A percentile compares a stretch with the other conserved stretches of the same genome.
These are phyloP conservation scores for Carcharodon carcharias DNA, from an alignment of 2,797 vertebrate species.

Conservation along the genomic window DNA sequence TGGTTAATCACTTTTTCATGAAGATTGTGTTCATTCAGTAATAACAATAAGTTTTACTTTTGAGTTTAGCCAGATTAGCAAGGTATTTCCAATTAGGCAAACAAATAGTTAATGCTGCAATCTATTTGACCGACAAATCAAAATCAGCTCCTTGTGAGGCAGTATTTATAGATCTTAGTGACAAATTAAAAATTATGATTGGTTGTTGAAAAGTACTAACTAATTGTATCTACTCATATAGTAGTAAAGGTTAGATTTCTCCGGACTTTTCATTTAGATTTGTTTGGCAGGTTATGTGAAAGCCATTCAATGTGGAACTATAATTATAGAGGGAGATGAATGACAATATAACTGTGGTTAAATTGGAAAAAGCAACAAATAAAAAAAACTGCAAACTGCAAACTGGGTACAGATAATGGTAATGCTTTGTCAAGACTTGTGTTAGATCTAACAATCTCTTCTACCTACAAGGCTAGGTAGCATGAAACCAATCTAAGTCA, in stretches of 20 bases:
- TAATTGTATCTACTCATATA: not conserved
- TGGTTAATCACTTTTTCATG: no score
- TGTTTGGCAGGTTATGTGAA: not conserved
- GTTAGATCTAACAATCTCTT: not conserved
- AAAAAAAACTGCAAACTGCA: not conserved
- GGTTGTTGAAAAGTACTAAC: not conserved
- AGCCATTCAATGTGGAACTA: not conserved
- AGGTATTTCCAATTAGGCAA: not conserved
- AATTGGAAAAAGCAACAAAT: not conserved
- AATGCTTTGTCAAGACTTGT: not conserved
- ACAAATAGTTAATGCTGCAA: not conserved
- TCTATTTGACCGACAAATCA: not conserved
- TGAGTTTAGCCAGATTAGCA: not conserved
- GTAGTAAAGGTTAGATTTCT: not conserved
- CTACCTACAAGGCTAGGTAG: not conserved
- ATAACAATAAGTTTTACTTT: not conserved
- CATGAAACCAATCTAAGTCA: not conserved
- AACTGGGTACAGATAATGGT: not conserved
- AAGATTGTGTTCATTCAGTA: no score
- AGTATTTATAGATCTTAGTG: not conserved
- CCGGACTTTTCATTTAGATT: not conserved
- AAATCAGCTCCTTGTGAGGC: not conserved
- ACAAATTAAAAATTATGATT: slow-evolving; percentile 11
- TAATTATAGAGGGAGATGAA: not conserved
- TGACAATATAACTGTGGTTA: not conserved